Conservation (phyloP, 2,888 invertebrate species). For the Blomia tropicalis region DNA sequence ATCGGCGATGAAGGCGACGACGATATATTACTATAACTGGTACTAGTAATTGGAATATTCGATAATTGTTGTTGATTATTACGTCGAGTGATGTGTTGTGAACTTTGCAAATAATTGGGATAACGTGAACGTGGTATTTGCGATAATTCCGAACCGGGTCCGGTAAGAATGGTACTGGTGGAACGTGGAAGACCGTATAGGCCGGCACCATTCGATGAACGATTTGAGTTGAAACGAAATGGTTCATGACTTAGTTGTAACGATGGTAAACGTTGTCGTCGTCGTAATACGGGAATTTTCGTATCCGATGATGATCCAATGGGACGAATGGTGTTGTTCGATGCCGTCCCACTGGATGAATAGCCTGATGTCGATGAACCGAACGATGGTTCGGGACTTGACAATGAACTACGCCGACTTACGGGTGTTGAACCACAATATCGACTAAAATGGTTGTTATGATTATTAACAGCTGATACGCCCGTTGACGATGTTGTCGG, state of each 20-base stretch:
- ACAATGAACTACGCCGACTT: conserved; percentile 24
- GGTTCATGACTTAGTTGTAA: background rate
- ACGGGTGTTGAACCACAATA: conserved; percentile 24
- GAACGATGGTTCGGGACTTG: conserved; percentile 26
- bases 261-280: background rate
- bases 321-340: background rate
- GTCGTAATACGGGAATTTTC: conserved; percentile 16
- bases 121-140: conserved; percentile 17
- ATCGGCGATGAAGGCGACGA: background rate
- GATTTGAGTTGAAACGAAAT: background rate
- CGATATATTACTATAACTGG: background rate
- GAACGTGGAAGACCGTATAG: background rate
- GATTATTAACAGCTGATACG: background rate
- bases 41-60: background rate
- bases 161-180: background rate
- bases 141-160: conserved; percentile 19
- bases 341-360: conserved; percentile 7
- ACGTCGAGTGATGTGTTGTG: conserved; percentile 25
- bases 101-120: conserved; percentile 26
- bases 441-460: background rate
- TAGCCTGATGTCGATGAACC: conserved; percentile 6
- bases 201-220: background rate
- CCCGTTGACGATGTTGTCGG: background rate
- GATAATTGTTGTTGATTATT: background rate
- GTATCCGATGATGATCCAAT: background rate